Evolutionary conservation across 2,797 vertebrate species (phyloP).

Genomic region (Vireo griseus): DNA sequence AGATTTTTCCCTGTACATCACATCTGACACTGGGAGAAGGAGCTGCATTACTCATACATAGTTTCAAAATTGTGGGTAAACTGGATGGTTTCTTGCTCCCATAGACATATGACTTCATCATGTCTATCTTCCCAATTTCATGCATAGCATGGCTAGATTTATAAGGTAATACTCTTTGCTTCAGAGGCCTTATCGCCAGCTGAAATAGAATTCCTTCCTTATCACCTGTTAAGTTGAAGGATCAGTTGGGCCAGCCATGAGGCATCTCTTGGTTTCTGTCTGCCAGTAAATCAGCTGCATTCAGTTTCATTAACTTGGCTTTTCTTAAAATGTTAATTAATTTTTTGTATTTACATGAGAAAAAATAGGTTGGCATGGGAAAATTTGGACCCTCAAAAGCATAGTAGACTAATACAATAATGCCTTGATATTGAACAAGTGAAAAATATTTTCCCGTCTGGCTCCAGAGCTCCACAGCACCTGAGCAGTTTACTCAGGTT

Average conservation of each 20-base stretch:
- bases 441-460: background rate
- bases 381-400: background rate
- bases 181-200: background rate
- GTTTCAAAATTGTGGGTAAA: conserved; percentile 30
- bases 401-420: background rate
- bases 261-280: background rate
- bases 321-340: background rate
- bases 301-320: background rate
- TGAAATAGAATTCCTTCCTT: background rate
- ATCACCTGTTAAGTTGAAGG: background rate
- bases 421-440: background rate
- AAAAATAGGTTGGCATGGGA: background rate
- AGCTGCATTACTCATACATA: background rate
- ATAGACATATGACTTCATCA: background rate
- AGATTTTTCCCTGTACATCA: background rate
- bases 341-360: background rate
- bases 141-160: background rate
- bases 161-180: background rate
- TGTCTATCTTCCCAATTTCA: background rate
- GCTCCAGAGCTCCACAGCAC: background rate
- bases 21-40: background rate
- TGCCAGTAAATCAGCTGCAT: background rate
- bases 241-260: background rate
- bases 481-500: background rate
- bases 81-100: background rate